Evolutionary conservation across 2,113 vertebrate species (phyloP).

Genomic region (Gallinago undulata): DNA sequence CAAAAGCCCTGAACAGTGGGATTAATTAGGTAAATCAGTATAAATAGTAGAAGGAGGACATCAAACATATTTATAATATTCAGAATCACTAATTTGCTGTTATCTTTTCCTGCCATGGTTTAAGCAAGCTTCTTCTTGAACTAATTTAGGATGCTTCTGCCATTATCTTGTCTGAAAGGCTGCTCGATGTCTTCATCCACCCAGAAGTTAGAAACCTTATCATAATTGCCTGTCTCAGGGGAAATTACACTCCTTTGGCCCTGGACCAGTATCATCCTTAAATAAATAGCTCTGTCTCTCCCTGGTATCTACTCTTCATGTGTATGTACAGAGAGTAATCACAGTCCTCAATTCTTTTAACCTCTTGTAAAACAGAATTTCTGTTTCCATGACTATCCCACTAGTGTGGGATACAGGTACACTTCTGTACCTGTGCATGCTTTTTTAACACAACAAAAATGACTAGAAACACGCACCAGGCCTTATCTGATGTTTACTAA

Average conservation of each 20-base stretch:
- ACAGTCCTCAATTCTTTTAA: background rate
- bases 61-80: background rate
- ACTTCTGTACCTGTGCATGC: background rate
- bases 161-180: background rate
- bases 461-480: background rate
- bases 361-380: background rate
- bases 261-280: background rate
- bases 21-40: background rate
- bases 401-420: background rate
- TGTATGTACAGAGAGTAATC: background rate
- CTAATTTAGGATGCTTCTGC: background rate
- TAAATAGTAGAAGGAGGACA: background rate
- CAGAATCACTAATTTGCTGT: background rate
- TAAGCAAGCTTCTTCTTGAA: background rate
- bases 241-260: background rate
- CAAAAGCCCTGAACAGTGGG: background rate
- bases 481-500: background rate
- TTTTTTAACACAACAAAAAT: background rate
- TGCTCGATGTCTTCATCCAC: background rate
- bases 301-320: background rate
- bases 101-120: background rate
- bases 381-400: background rate
- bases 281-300: background rate
- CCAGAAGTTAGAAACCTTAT: background rate
- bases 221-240: background rate